Evolutionary conservation across 2,797 vertebrate species (phyloP), one percentile per base, ranked within the genome.

Genomic region (Chiroxiphia lanceolata): DNA sequence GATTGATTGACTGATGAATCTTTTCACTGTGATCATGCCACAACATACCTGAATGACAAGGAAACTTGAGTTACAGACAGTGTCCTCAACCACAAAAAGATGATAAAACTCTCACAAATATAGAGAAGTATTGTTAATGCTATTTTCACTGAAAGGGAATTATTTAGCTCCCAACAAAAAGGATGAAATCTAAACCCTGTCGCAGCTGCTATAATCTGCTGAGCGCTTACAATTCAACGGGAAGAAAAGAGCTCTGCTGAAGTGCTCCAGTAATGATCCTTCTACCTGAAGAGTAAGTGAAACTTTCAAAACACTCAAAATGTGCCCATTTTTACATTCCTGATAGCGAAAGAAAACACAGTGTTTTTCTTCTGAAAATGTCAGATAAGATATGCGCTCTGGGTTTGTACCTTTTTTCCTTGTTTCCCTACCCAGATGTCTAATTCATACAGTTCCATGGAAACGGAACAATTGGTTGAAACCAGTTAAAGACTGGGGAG

Each of bases 241-340:
- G 59, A 86, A 94, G 56, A 89, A 91, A 94, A 94, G 67, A 94
- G 70, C 44, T 56, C 36, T 60, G 77, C 45, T 91, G 93, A 95
- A 94, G 91, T 94, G 71, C 27, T 82, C 63, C 7, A 2, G 42
- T 93, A 90, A 96, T 84, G 91, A 90, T 90, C 83, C 85, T 94
- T 87, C 63, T 74, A 51, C 68, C 48, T 87, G 93, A 95, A 84
- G 48, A 95, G 71, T 87, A 95, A 94, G 54, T 23, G 45, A 94
- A 95, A 97, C 90, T 94, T 96, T 92, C 70, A 90, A 96, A 95
- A 83, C 74, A 84, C 74, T 95, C 91, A 90, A 79, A 92, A 91
- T 31, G 29, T 68, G 77, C 56, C 56, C 77, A 77, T 91, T 95
- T 82, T 79, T 70, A 77, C 75, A 45, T 51, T 89, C 51, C 26